Conservation (phyloP, 1,140 invertebrate species). For the Limonius californicus region DNA sequence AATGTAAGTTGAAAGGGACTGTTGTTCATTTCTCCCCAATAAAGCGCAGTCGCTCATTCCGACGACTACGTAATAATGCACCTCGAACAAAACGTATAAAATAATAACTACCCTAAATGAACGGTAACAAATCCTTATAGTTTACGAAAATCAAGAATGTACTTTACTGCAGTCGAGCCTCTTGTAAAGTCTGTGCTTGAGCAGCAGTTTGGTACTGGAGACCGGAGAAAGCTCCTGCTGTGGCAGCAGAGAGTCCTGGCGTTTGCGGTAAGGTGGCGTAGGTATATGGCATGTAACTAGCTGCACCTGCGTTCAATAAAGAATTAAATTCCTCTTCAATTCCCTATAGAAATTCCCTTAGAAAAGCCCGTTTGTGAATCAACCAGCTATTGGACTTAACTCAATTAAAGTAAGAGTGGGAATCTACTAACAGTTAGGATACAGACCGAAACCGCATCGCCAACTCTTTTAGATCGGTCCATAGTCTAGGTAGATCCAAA, state of each 20-base stretch:
- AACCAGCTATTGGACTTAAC: too few species aligned
- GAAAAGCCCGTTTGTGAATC: too few species aligned
- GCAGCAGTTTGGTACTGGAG: conserved; percentile 61
- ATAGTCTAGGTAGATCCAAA: too few species aligned
- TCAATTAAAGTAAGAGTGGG: too few species aligned
- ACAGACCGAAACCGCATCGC: too few species aligned
- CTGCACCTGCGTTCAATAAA: conserved; percentile 46
- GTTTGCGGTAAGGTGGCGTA: conserved; percentile 60
- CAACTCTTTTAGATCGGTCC: too few species aligned
- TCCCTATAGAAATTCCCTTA: too few species aligned
- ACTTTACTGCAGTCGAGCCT: conserved; percentile 55
- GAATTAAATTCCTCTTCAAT: not conserved
- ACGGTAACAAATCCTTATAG: not conserved
- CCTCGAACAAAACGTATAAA: not conserved
- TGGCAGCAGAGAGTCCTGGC: conserved; percentile 52
- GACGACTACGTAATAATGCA: not conserved
- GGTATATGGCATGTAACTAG: conserved; percentile 68
- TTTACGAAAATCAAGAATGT: not conserved
- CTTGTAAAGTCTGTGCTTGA: conserved; percentile 49
- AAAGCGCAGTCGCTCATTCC: too few species aligned
- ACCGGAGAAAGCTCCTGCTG: conserved; percentile 55
- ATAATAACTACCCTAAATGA: not conserved
- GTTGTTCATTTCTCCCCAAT: too few species aligned
- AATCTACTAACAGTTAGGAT: too few species aligned
- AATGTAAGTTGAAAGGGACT: too few species aligned